A percentile compares a stretch with the other conserved stretches of the same genome.
These are phyloP conservation scores for Microctenopoma steveboyesi DNA, from an alignment of 2,797 vertebrate genomes.

Conservation along the genomic window DNA sequence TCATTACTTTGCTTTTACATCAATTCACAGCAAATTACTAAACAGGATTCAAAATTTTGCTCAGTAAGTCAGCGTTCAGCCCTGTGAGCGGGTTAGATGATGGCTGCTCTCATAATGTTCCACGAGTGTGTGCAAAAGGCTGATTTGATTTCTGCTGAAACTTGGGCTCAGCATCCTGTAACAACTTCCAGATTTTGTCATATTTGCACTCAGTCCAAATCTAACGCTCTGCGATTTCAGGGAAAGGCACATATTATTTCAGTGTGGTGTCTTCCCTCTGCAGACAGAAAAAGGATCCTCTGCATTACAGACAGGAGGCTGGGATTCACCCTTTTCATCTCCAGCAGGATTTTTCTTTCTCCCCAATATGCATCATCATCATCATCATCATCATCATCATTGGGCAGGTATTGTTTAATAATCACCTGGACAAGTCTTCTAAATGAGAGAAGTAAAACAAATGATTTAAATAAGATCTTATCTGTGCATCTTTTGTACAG, in stretches of 20 bases:
- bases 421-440: neutral
- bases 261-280: conserved; percentile 41
- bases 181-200: conserved; percentile 67
- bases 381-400: no score
- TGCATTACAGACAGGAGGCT: neutral
- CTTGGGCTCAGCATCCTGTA: conserved; percentile 33
- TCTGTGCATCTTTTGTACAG: no score
- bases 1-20: neutral
- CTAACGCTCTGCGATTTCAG: conserved; percentile 55
- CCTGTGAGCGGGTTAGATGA: conserved; percentile 23
- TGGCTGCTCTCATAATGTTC: conserved; percentile 31
- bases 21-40: conserved; percentile 1
- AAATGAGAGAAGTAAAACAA: no score
- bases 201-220: conserved; percentile 53
- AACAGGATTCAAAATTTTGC: conserved; percentile 1
- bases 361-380: no score
- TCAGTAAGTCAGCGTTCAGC: conserved; percentile 14
- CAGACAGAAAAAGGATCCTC: conserved; percentile 21
- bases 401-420: neutral
- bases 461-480: no score
- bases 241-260: conserved; percentile 49
- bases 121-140: conserved; percentile 39
- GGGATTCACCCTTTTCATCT: neutral
- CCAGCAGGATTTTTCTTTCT: no score
- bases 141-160: conserved; percentile 64